phyloP scores from a whole-genome alignment of 2,888 invertebrate genomes.

The Melieria picta region DNA sequence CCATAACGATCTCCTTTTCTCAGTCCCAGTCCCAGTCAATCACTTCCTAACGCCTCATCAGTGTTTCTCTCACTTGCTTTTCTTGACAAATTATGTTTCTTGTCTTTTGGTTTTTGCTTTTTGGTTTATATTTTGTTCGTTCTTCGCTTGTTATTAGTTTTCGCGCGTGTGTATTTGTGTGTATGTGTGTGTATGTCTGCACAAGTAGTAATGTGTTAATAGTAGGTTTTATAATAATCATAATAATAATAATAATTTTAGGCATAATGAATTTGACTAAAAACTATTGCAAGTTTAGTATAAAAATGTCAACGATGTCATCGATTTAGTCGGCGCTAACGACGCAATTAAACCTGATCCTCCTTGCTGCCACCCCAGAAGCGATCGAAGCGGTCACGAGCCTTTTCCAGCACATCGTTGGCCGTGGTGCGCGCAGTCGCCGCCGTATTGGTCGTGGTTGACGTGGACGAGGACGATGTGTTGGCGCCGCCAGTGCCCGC shows the following conservation, averaged over 20 bases:
- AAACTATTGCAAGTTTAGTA: slow-evolving; percentile 38
- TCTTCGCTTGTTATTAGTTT: slow-evolving; percentile 12
- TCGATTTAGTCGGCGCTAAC: background rate
- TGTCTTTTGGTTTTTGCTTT: slow-evolving; percentile 9
- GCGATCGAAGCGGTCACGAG: slow-evolving; percentile 84
- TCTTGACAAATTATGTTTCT: no score
- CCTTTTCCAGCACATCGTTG: slow-evolving; percentile 81
- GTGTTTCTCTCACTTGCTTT: no score
- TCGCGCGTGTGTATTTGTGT: background rate
- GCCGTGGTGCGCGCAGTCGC: slow-evolving; percentile 66
- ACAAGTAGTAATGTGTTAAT: slow-evolving; percentile 12
- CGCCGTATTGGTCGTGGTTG: slow-evolving; percentile 52
- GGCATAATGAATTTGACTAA: slow-evolving; percentile 41
- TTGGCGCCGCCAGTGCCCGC: slow-evolving; percentile 38
- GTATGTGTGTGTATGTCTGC: slow-evolving; percentile 2
- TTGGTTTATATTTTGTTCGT: slow-evolving; percentile 23
- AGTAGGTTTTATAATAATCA: slow-evolving; percentile 23
- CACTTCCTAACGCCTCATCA: no score
- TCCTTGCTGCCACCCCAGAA: slow-evolving; percentile 82
- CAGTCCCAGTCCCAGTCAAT: no score
- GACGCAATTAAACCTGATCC: slow-evolving; percentile 67
- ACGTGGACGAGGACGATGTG: slow-evolving; percentile 50
- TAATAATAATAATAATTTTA: slow-evolving; percentile 12
- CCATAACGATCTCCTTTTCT: no score
- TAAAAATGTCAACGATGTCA: slow-evolving; percentile 38